Evolutionary conservation across 2,888 invertebrate species (phyloP), one percentile per base, ranked within the genome.

Genomic region (Amphimallon solstitiale): DNA sequence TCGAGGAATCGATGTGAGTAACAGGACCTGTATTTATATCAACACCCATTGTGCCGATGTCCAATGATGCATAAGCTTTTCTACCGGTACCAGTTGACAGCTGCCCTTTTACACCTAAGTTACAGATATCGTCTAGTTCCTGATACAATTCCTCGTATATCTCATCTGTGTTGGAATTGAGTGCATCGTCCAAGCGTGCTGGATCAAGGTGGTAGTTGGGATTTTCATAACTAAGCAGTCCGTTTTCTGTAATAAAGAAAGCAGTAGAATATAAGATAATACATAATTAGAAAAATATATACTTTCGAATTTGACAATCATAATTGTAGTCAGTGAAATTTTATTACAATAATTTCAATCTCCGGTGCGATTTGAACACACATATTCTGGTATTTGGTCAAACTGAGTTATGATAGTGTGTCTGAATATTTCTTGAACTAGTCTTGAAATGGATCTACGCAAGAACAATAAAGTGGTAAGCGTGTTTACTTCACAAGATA

Each of bases 221-320:
- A 82, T 95, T 95, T 85, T 94, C 93, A 84, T 94, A 95, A 77
- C 94, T 94, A 80, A 94, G 86, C 72, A 93, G 89, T 81, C 94
- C 94, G 87, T 93, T 93, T 86, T 94, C 94, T 94, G 89, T 45
- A 85, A 86, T 80, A 79, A 82, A 81, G 40, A 21, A 40, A 21
- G 10, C 38, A n/a, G n/a, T n/a, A n/a, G n/a, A n/a, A n/a, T n/a
- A n/a, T n/a, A n/a, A n/a, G n/a, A n/a, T n/a, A n/a, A n/a, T n/a
- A n/a, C n/a, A n/a, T n/a, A n/a, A n/a, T n/a, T n/a, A n/a, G n/a
- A n/a, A n/a, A n/a, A n/a, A n/a, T n/a, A n/a, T n/a, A n/a, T n/a
- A n/a, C n/a, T n/a, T n/a, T n/a, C n/a, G n/a, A n/a, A n/a, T n/a
- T n/a, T n/a, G n/a, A n/a, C n/a, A n/a, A n/a, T n/a, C n/a, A n/a